Conservation (phyloP, 2,797 vertebrate genomes). For the Discoglossus pictus region DNA sequence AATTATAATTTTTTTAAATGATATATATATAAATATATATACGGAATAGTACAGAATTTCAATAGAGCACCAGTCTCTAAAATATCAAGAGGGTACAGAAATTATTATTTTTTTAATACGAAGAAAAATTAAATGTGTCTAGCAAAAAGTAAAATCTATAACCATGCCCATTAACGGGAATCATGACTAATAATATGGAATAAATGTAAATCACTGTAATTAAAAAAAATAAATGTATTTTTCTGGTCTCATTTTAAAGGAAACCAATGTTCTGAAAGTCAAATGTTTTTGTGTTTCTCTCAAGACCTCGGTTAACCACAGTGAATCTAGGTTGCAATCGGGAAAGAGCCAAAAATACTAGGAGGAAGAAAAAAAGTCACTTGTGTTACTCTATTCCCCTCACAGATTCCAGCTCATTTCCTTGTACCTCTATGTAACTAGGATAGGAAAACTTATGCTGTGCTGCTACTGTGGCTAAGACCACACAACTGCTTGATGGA, state of each 20-base stretch:
- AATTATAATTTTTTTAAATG: too few species aligned
- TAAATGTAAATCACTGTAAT: conserved; percentile 36
- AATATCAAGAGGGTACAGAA: too few species aligned
- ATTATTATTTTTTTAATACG: too few species aligned
- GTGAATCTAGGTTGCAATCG: conserved; percentile 39
- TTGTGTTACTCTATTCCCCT: conserved; percentile 43
- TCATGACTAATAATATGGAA: conserved; percentile 32
- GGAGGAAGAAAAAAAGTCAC: conserved; percentile 16
- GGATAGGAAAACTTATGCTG: conserved; percentile 57
- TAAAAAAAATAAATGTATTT: conserved; percentile 26
- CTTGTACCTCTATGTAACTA: conserved; percentile 54
- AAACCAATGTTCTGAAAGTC: conserved; percentile 36
- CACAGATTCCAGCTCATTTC: conserved; percentile 56
- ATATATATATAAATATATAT: too few species aligned
- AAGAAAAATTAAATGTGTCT: neutral
- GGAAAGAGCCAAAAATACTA: conserved; percentile 41
- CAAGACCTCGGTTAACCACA: conserved; percentile 41
- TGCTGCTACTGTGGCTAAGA: conserved; percentile 61
- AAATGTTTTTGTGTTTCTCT: conserved; percentile 35
- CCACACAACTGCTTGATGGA: conserved; percentile 66
- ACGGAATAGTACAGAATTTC: neutral
- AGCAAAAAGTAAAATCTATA: conserved; percentile 1
- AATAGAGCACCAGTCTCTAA: neutral
- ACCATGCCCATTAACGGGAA: conserved; percentile 25
- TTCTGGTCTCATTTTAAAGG: conserved; percentile 40